Evolutionary conservation across 1,140 invertebrate species (phyloP).

Genomic region (Cotesia glomerata): DNA sequence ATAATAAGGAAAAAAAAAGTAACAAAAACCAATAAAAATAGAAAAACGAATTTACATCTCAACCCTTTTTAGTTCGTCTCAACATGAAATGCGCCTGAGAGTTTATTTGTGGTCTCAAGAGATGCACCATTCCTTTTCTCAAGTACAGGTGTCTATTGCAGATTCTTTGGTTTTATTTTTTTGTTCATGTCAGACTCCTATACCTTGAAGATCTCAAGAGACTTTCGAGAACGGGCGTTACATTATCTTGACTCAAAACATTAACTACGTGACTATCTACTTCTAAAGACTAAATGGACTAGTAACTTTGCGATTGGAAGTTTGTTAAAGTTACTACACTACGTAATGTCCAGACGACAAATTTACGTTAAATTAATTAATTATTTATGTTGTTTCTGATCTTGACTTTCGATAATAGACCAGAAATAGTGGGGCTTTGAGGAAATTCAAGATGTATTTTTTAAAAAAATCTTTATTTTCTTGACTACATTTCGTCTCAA

Average conservation of each 20-base stretch:
- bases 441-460: too few species aligned
- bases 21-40: neutral
- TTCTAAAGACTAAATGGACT: neutral
- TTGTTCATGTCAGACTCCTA: neutral
- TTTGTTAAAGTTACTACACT: neutral
- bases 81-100: neutral
- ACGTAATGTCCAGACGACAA: too few species aligned
- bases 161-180: constrained; percentile 1
- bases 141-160: neutral
- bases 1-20: neutral
- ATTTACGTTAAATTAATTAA: too few species aligned
- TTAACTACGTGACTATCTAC: constrained; percentile 16
- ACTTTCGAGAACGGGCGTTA: neutral
- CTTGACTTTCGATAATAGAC: too few species aligned
- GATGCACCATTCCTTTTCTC: constrained; percentile 11
- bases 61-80: neutral
- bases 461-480: too few species aligned
- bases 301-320: neutral
- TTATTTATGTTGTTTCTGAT: too few species aligned
- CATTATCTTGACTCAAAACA: neutral
- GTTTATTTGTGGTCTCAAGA: constrained; percentile 15
- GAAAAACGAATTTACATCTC: neutral
- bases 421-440: too few species aligned
- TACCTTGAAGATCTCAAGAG: constrained; percentile 9
- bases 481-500: too few species aligned